A percentile compares a stretch with the other conserved stretches of the same genome.
phyloP scores from a whole-genome alignment of 2,797 vertebrate species.

The Psittacula echo region DNA sequence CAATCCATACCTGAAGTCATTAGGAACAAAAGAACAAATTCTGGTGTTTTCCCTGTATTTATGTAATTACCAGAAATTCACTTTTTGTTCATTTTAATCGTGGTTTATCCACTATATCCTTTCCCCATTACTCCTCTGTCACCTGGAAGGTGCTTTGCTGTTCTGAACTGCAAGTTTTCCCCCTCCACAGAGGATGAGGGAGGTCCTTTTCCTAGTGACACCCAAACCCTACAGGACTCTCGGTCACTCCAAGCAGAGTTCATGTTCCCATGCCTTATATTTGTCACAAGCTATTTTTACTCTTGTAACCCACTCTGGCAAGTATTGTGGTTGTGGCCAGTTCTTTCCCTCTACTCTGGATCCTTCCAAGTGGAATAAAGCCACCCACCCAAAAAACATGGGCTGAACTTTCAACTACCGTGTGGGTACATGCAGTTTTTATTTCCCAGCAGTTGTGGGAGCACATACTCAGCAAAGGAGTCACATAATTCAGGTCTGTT shows the following conservation, averaged over 20 bases:
- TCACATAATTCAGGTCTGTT: not conserved
- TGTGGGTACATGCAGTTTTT: not conserved
- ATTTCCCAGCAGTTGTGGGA: not conserved
- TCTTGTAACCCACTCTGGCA: not conserved
- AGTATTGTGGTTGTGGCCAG: rapidly evolving
- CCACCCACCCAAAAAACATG: not conserved
- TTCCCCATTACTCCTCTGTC: not conserved
- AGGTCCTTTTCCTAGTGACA: not conserved
- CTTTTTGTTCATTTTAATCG: not conserved
- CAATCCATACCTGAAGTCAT: not conserved
- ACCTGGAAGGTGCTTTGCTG: not conserved
- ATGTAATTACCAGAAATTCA: not conserved
- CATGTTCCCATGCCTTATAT: not conserved
- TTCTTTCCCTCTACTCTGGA: not conserved
- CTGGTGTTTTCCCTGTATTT: not conserved
- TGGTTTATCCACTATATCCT: not conserved
- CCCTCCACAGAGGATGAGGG: not conserved
- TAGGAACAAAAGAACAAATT: not conserved
- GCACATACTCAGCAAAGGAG: not conserved
- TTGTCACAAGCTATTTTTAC: not conserved
- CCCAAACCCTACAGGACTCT: not conserved
- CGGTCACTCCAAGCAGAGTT: not conserved
- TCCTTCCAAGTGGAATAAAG: not conserved
- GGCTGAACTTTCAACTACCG: not conserved
- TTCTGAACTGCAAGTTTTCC: not conserved